Evolutionary conservation across 1,140 invertebrate genomes (phyloP), one percentile per base, ranked within the genome.

Genomic region (Formica selysi): DNA sequence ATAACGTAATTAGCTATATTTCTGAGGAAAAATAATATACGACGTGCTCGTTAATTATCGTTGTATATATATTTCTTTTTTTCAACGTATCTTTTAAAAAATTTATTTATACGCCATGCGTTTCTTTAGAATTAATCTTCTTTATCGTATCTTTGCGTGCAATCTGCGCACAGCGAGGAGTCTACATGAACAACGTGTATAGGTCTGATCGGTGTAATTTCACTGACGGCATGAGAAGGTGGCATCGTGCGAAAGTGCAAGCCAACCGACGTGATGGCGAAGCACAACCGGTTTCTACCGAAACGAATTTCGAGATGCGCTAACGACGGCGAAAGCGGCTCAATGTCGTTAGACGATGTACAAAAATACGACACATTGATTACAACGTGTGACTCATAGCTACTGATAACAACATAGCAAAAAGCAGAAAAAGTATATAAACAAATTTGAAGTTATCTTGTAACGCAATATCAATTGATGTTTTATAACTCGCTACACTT

Each of bases 191-290:
- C 67, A 61, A 57, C n/a, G 59, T 22, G 80, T 65, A 78, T 76
- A 76, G 73, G 59, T 85, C 79, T 61, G 51, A 79, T 86, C 64
- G 76, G 51, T 26, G 48, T 86, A 78, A 79, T 68, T 79, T 79
- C 62, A 68, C 76, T 44, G 76, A 86, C 38, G 71, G 22, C 22
- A 22, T 51, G 64, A 19, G 61, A 79, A 78, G 76, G 38, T 79
- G 76, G 64, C 76, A 79, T 79, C 64, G 54, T 68, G 84, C 64
- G 84, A 86, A 86, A 86, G 84, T 86, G 74, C 51, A 68, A 79
- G 76, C 51, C 44, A 48, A 22, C 22, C 61, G 41, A 78, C 32
- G n/a, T 26, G 70, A 26, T 38, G 32, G n/a, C 26, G 32, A 57
- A 29, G 41, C 71, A 41, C 19, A 86, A 78, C 76, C 76, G 84